Conservation (phyloP, 2,888 invertebrate genomes). For the Meta bourneti region DNA sequence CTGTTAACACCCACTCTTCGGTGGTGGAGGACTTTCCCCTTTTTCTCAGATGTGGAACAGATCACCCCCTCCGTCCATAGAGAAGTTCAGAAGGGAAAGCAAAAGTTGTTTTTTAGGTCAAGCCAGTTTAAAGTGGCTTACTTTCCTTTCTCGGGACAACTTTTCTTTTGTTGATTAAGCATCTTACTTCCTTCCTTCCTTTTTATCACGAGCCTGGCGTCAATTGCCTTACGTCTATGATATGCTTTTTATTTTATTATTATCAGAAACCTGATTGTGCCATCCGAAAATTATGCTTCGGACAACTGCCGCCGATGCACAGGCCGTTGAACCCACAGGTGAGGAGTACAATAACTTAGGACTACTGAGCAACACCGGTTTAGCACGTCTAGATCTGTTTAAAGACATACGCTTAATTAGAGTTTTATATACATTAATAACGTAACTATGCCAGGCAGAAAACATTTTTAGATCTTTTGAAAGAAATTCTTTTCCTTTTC, state of each 20-base stretch:
- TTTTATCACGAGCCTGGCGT: constrained; percentile 14
- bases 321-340: constrained; percentile 43
- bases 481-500: too few relatives aligned
- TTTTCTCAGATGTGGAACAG: constrained; percentile 46
- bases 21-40: constrained; percentile 49
- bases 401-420: not conserved
- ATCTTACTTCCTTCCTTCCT: constrained; percentile 25
- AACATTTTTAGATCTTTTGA: too few relatives aligned
- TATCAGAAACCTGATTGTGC: constrained; percentile 42
- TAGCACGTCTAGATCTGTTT: not conserved
- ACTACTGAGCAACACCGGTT: not conserved
- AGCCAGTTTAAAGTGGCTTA: constrained; percentile 18
- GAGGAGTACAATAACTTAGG: not conserved
- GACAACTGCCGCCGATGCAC: not conserved
- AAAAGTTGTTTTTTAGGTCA: constrained; percentile 74
- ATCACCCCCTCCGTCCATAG: constrained; percentile 41
- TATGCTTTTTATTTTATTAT: not conserved
- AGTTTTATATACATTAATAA: not conserved
- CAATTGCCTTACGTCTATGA: constrained; percentile 20
- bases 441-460: too few relatives aligned
- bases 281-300: constrained; percentile 13
- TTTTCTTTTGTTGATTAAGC: constrained; percentile 9
- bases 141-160: constrained; percentile 44
- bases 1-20: constrained; percentile 18
- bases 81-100: constrained; percentile 54